Base-by-base conservation (phyloP, 2,888 invertebrate genomes). In the Leucozona laternaria region DNA sequence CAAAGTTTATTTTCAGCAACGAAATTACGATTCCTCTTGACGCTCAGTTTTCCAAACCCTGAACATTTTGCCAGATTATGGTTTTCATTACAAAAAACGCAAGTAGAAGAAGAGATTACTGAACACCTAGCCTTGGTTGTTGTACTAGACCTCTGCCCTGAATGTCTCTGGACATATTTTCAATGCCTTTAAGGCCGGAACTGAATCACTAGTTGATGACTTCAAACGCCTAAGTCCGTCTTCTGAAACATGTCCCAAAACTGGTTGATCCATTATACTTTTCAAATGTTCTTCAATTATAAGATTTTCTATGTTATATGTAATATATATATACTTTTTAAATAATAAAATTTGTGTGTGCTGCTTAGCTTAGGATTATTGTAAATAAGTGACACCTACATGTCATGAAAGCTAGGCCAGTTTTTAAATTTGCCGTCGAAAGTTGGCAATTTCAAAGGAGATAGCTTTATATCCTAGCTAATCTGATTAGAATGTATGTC, bases 351-450 rank as follows among this genome's bases (percentile, higher is more conserved):
- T 6, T 43, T 43, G 6, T 43, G 43, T n/a, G 43, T 43, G 7
- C 2, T 43, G n/a, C 43, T 43, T n/a, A 28, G n/a, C 13, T 55
- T 31, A 0, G 28, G 28, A 8, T 31, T 55, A 17, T 55, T 55
- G 10, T 55, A 31, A 4, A 55, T 55, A 22, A 55, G 55, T 15
- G 43, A 43, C 5, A 43, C n/a, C 4, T n/a, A 43, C 43, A 43
- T 43, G 5, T 43, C 43, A n/a, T 76, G 48, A 48, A 64, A 64
- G 8, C 64, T 64, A 31, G 28, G 64, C 64, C 64, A 64, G 31
- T 64, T 64, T 17, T 64, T 64, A 64, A 31, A 45, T 28, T 55
- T 55, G 4, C 28, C 55, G 31, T 31, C 55, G 17, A 55, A 55
- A 10, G 31, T 55, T 22, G 4, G 55, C 13, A 55, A 28, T 55